Percentiles rank a stretch among this genome's conserved stretches.
Evolutionary conservation across 2,888 invertebrate species (phyloP).

Genomic region (Catonia carolina): DNA sequence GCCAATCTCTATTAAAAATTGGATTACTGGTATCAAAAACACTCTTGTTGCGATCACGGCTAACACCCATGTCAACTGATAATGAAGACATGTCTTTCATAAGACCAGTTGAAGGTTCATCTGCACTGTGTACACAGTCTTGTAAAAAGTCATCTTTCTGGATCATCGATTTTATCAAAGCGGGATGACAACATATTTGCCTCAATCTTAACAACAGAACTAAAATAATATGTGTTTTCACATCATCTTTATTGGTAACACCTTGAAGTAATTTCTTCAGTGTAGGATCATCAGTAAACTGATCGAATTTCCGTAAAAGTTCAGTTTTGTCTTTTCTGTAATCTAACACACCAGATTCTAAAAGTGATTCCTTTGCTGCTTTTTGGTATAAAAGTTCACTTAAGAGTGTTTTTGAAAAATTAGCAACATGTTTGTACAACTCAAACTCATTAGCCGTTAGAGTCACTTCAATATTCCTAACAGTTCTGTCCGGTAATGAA

Average conservation of each 20-base stretch:
- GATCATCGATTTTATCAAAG: conserved; percentile 60
- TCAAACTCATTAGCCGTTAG: conserved; percentile 63
- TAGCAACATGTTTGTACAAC: conserved; percentile 64
- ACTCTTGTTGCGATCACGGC: conserved; percentile 55
- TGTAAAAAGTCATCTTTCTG: conserved; percentile 4
- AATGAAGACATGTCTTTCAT: conserved; percentile 41
- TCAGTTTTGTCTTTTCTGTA: conserved; percentile 37
- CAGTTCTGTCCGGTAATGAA: conserved; percentile 54
- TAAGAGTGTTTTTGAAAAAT: conserved; percentile 54
- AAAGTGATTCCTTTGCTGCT: conserved; percentile 55
- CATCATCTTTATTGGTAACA: conserved; percentile 39
- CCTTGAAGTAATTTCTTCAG: conserved; percentile 53
- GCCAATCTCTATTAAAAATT: conserved; percentile 53
- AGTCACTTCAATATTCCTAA: conserved; percentile 53
- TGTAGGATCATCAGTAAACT: conserved; percentile 46
- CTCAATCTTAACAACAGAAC: conserved; percentile 76
- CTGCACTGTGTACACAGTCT: conserved; percentile 42
- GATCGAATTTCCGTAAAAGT: conserved; percentile 20
- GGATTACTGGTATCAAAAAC: conserved; percentile 50
- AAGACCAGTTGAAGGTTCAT: conserved; percentile 46
- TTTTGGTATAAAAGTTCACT: conserved; percentile 69
- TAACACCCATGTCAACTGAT: conserved; percentile 42
- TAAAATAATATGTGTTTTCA: conserved; percentile 58
- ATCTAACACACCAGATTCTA: conserved; percentile 32
- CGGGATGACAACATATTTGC: conserved; percentile 86